Evolutionary conservation across 2,797 vertebrate species (phyloP).

Genomic region (Periparus ater): DNA sequence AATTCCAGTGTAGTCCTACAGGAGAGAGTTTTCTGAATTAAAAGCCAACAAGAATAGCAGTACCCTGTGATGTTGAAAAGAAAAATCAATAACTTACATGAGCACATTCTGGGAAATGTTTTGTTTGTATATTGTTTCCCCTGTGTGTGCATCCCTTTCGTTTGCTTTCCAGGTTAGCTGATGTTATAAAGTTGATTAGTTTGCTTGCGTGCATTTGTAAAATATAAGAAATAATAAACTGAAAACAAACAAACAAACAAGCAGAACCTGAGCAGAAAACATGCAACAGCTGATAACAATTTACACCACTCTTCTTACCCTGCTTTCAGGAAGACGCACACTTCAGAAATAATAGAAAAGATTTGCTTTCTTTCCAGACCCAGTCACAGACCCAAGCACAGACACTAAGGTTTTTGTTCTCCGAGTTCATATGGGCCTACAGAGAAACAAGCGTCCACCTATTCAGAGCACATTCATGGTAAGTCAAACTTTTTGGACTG

Average conservation of each 20-base stretch:
- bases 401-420: not conserved
- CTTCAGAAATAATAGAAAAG: not conserved
- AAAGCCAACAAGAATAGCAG: not conserved
- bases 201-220: not conserved
- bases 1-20: not conserved
- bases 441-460: not conserved
- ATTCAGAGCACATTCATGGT: not conserved
- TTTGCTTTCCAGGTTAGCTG: constrained; percentile 8
- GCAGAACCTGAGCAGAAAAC: not conserved
- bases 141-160: not conserved
- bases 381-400: not conserved
- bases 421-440: not conserved
- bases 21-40: not conserved
- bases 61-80: not conserved
- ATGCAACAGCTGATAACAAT: not conserved
- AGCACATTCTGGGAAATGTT: not conserved
- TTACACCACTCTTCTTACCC: not conserved
- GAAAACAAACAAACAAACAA: not conserved
- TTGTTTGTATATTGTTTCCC: not conserved
- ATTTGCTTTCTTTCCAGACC: not conserved
- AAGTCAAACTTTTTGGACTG: not conserved
- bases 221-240: constrained; percentile 1
- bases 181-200: not conserved
- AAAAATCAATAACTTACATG: not conserved
- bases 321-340: not conserved